Base-by-base conservation (phyloP, 37 sponge, comb jelly and placozoan genomes). In the Crambe crambe region DNA sequence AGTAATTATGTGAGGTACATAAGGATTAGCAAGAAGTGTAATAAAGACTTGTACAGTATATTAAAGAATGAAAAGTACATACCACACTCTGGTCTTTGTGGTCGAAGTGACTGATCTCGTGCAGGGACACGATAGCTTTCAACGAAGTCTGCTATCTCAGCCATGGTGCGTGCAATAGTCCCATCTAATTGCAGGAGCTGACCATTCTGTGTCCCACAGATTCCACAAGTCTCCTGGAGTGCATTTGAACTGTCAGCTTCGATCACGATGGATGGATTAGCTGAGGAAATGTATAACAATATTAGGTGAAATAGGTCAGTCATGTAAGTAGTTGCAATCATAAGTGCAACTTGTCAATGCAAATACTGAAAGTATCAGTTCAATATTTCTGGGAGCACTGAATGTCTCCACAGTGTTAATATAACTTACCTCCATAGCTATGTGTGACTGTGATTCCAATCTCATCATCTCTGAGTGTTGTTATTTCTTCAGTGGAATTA, bases 81-180 rank as follows among this genome's bases (percentile, higher is more conserved):
- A 90, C 90, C 82, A 71, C 90, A 90, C 31, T 85, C 77, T n/a
- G 51, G 23, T 23, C 86, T 84, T 26, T 80, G 71, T 1, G 67
- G 76, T 20, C 80, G 58, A 23, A 84, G 57, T 29, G 75, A 62
- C 72, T 72, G 77, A 5, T 71, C 56, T 8, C 39, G 35, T 44
- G 81, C 54, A 3, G 38, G 36, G 35, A 78, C 78, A 27, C 32
- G 58, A 56, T 80, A 80, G 66, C 86, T 85, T 15, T 75, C 29
- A 3, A 62, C 65, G 43, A 90, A 90, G 3, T 30, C 39, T 41
- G 43, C 36, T 4, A 80, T 70, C 44, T 85, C 40, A 22, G 25
- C 56, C 42, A 29, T 27, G 6, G 76, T 41, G 62, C 74, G 59
- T 10, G 71, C 75, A 8, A 67, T 56, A 42, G 41, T 71, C 12